A percentile compares a stretch with the other conserved stretches of the same genome.
Evolutionary conservation across 2,113 vertebrate genomes (phyloP).

Genomic region (Sterna hirundo): DNA sequence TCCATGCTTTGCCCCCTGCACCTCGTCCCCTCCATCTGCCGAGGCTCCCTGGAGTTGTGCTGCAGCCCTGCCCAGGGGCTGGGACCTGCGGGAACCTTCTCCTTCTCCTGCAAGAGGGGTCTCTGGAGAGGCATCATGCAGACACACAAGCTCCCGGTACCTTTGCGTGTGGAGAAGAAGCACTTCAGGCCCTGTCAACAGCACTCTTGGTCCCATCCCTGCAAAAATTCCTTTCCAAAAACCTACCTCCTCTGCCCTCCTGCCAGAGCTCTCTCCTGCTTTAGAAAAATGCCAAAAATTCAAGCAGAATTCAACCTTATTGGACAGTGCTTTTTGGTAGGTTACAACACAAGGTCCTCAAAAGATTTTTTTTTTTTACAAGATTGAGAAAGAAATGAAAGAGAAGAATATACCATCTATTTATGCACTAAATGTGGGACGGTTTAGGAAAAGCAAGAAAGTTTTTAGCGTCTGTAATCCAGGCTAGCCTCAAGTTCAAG

Average conservation of each 20-base stretch:
- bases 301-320: neutral
- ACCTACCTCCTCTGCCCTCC: neutral
- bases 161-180: fast-evolving
- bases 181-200: neutral
- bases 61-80: neutral
- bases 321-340: neutral
- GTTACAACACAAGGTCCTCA: neutral
- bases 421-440: fast-evolving
- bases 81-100: neutral
- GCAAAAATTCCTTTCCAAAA: neutral
- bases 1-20: neutral
- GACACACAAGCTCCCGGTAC: fast-evolving
- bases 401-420: neutral
- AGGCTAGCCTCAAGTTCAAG: neutral
- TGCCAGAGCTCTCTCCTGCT: neutral
- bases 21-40: neutral
- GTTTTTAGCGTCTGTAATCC: neutral
- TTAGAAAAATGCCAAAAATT: neutral
- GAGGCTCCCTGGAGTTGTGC: neutral
- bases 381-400: neutral
- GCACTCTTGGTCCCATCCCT: neutral
- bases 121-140: neutral
- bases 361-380: neutral
- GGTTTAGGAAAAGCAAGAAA: neutral
- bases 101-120: neutral